Conservation (phyloP, 2,113 vertebrate genomes). For the Artemisiospiza belli region DNA sequence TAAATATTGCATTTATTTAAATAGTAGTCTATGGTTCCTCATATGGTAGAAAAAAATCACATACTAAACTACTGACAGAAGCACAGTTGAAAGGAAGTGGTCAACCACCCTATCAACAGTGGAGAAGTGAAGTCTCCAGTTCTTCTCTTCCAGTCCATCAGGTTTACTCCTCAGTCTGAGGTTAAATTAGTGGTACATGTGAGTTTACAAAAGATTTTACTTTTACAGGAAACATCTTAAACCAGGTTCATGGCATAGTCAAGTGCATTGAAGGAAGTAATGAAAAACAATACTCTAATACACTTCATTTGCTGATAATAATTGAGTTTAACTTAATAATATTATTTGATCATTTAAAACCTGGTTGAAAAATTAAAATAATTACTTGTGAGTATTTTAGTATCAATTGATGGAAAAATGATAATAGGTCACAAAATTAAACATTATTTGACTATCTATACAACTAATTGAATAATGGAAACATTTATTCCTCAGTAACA, state of each 20-base stretch:
- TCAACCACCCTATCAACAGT: neutral
- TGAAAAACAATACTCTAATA: neutral
- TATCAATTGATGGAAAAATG: slow-evolving; percentile 21
- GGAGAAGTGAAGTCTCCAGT: neutral
- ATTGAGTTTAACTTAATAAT: slow-evolving; percentile 7
- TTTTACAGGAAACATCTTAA: neutral
- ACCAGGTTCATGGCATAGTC: neutral
- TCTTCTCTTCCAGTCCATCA: neutral
- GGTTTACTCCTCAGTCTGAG: neutral
- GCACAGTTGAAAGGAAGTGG: neutral
- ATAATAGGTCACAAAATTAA: slow-evolving; percentile 41
- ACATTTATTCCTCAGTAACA: slow-evolving; percentile 40
- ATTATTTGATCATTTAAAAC: slow-evolving; percentile 4
- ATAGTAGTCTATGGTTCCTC: neutral
- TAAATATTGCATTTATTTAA: neutral
- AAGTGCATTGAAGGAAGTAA: neutral
- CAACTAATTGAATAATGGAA: slow-evolving; percentile 53
- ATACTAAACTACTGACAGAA: neutral
- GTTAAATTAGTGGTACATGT: neutral
- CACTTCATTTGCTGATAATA: neutral
- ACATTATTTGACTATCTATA: slow-evolving; percentile 49
- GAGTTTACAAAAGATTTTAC: neutral
- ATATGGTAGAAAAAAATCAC: neutral
- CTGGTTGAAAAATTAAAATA: slow-evolving; percentile 38
- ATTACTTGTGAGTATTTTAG: slow-evolving; percentile 11